Conservation (phyloP, 2,888 invertebrate genomes). For the Diarsia brunnea region DNA sequence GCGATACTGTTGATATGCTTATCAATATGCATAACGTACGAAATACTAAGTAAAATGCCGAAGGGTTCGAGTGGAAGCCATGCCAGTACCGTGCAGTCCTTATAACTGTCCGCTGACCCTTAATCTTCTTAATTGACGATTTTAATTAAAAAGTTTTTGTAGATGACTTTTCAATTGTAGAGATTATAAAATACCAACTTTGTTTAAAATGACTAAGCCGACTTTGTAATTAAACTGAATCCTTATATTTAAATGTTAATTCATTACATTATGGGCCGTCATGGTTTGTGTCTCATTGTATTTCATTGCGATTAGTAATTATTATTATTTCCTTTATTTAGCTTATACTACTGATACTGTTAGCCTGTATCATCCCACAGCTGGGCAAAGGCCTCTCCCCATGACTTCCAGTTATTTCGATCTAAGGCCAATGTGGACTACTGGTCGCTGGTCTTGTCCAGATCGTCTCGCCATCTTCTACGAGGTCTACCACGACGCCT, state of each 20-base stretch:
- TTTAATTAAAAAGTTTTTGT: constrained; percentile 17
- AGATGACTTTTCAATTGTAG: background rate
- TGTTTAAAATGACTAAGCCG: background rate
- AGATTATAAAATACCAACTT: background rate
- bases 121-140: background rate
- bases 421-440: no score
- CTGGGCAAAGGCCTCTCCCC: no score
- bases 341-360: no score
- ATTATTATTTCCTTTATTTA: no score
- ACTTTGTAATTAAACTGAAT: background rate
- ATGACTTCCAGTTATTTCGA: no score
- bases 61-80: background rate
- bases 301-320: background rate
- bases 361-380: no score
- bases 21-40: no score
- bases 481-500: no score
- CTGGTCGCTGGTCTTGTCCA: no score
- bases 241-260: background rate
- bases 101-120: background rate
- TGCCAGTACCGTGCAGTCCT: background rate
- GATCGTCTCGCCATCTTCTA: no score
- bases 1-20: background rate
- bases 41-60: no score
- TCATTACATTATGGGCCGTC: background rate
- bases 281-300: background rate